Percentiles rank a stretch among this genome's conserved stretches.
These are phyloP conservation scores for Rhynchopsitta pachyrhyncha DNA, from an alignment of 2,113 vertebrate genomes.

Conservation along the genomic window DNA sequence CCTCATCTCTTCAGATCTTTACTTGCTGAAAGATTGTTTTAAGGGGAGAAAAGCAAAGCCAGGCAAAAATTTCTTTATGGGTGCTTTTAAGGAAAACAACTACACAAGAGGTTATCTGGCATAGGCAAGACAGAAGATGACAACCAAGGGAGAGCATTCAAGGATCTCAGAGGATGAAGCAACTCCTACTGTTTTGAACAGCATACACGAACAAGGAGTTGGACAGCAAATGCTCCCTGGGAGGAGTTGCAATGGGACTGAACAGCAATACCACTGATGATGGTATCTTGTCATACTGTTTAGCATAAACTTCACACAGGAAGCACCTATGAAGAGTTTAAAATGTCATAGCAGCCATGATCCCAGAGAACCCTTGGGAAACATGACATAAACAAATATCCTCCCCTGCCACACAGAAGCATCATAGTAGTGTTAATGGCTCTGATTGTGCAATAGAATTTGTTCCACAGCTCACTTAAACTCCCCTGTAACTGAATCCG, in stretches of 20 bases:
- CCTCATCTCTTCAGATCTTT: not conserved
- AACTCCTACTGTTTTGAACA: slow-evolving; percentile 63
- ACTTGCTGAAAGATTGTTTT: slow-evolving; percentile 37
- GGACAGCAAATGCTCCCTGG: not conserved
- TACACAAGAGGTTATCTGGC: slow-evolving; percentile 15
- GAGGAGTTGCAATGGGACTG: not conserved
- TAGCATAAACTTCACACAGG: not conserved
- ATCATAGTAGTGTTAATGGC: not conserved
- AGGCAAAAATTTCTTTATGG: slow-evolving; percentile 32
- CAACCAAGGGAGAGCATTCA: slow-evolving; percentile 44
- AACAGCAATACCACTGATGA: accelerated
- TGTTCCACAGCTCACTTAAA: not conserved
- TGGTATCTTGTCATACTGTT: not conserved
- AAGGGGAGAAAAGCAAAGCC: not conserved
- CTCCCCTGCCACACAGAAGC: not conserved
- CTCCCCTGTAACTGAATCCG: not conserved
- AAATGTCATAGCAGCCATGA: not conserved
- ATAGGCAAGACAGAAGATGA: slow-evolving; percentile 5
- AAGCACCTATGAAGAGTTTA: not conserved
- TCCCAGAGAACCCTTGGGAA: not conserved
- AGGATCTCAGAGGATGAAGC: slow-evolving; percentile 46
- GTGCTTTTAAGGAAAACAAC: slow-evolving; percentile 44
- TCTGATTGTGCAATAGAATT: not conserved
- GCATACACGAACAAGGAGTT: not conserved
- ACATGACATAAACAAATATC: not conserved